These are phyloP conservation scores for Ophion obscuratus DNA, from an alignment of 2,888 invertebrate genomes.

Conservation along the genomic window DNA sequence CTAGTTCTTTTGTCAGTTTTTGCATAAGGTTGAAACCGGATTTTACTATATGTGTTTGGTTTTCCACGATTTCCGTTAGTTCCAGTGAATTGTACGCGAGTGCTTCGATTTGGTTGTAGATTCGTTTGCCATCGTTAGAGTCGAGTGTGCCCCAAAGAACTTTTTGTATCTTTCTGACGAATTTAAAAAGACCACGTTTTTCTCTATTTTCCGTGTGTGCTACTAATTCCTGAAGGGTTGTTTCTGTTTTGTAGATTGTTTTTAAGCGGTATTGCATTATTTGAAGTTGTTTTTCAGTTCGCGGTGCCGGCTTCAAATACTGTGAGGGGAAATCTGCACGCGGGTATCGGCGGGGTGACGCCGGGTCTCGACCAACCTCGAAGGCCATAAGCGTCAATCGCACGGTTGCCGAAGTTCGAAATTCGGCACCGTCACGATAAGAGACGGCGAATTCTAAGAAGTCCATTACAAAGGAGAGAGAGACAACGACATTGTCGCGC, in stretches of 20 bases:
- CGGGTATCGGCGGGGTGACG: too few species aligned
- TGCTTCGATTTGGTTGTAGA: constrained; percentile 35
- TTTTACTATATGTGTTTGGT: constrained; percentile 56
- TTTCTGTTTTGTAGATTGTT: constrained; percentile 2
- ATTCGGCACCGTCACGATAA: too few species aligned
- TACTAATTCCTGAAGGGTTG: constrained; percentile 10
- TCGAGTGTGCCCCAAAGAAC: constrained; percentile 35
- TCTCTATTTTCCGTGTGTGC: not conserved
- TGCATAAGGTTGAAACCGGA: constrained; percentile 39
- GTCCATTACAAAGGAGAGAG: too few species aligned
- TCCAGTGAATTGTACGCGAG: constrained; percentile 24
- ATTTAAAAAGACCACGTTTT: constrained; percentile 9
- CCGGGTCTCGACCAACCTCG: too few species aligned
- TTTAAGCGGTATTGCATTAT: constrained; percentile 5
- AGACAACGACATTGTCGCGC: too few species aligned
- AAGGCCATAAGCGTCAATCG: too few species aligned
- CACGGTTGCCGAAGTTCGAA: too few species aligned
- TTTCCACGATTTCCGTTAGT: constrained; percentile 25
- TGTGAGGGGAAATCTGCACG: too few species aligned
- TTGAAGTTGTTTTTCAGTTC: not conserved
- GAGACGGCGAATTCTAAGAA: too few species aligned
- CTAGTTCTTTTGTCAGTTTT: constrained; percentile 16
- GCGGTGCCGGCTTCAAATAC: too few species aligned
- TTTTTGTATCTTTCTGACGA: constrained; percentile 30
- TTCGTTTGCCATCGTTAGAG: constrained; percentile 21